Conservation (phyloP, 2,113 vertebrate species). For the Gymnocephalus cernua region DNA sequence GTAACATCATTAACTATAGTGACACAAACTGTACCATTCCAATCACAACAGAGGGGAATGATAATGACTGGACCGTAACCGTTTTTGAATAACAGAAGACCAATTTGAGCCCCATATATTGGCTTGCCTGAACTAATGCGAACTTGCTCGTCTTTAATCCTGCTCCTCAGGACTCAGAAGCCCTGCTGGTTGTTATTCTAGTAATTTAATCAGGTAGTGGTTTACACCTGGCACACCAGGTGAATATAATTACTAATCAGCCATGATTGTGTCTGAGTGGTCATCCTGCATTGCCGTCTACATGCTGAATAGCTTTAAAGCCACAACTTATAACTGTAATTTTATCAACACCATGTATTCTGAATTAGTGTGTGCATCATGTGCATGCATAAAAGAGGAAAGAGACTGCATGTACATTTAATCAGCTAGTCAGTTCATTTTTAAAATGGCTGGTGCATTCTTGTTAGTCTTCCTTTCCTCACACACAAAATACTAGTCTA, state of each 20-base stretch:
- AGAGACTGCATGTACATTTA: not conserved
- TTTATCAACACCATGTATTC: not conserved
- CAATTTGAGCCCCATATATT: slow-evolving; percentile 27
- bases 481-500: not conserved
- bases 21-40: slow-evolving; percentile 20
- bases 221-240: slow-evolving; percentile 30
- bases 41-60: not conserved
- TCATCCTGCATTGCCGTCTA: slow-evolving; percentile 2
- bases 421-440: not conserved
- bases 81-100: slow-evolving; percentile 35
- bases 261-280: slow-evolving; percentile 28
- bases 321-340: slow-evolving; percentile 24
- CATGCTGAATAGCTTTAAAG: slow-evolving; percentile 25
- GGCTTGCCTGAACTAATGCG: slow-evolving; percentile 20
- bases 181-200: slow-evolving; percentile 32
- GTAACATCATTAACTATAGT: not conserved
- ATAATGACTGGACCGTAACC: not conserved
- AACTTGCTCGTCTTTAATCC: slow-evolving; percentile 23
- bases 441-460: not conserved
- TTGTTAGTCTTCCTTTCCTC: not conserved
- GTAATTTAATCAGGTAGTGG: slow-evolving; percentile 25
- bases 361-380: not conserved
- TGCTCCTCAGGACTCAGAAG: slow-evolving; percentile 12
- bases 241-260: slow-evolving; percentile 37
- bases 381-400: not conserved